phyloP scores from a whole-genome alignment of 1,140 invertebrate genomes.

The Nebria ingens region DNA sequence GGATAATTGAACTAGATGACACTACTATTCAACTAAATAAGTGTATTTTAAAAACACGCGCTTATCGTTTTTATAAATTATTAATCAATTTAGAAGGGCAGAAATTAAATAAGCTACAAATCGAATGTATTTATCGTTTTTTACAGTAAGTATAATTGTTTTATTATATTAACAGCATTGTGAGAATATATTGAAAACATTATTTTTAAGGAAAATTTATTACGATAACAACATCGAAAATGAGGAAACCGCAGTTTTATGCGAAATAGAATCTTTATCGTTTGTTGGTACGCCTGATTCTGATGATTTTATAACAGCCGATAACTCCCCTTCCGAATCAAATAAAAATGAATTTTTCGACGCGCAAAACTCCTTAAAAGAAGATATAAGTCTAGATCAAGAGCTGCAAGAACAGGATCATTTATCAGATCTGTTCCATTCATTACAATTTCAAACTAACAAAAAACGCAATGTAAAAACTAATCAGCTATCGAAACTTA shows the following conservation, averaged over 20 bases:
- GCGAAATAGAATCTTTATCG: not conserved
- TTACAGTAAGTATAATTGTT: conserved; percentile 34
- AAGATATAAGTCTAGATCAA: not conserved
- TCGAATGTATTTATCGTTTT: conserved; percentile 32
- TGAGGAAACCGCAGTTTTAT: not conserved
- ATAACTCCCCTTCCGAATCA: not conserved
- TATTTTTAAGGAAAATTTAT: not conserved
- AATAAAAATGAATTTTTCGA: not conserved
- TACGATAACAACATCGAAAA: not conserved
- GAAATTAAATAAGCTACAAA: conserved; percentile 30
- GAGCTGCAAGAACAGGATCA: not conserved
- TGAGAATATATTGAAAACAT: not conserved
- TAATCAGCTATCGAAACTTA: not conserved
- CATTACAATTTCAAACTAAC: not conserved
- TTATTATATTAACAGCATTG: conserved; percentile 28
- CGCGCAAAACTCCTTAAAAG: not conserved
- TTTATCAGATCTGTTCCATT: not conserved
- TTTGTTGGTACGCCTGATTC: not conserved
- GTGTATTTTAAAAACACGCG: conserved; percentile 36
- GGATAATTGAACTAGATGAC: conserved; percentile 36
- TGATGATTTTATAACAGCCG: not conserved
- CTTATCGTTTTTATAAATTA: conserved; percentile 33
- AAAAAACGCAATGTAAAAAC: not conserved
- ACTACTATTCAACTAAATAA: conserved; percentile 34
- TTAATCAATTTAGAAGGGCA: conserved; percentile 30